These are phyloP conservation scores for Chymomyza procnemis DNA, from an alignment of 2,888 invertebrate species.

Conservation along the genomic window DNA sequence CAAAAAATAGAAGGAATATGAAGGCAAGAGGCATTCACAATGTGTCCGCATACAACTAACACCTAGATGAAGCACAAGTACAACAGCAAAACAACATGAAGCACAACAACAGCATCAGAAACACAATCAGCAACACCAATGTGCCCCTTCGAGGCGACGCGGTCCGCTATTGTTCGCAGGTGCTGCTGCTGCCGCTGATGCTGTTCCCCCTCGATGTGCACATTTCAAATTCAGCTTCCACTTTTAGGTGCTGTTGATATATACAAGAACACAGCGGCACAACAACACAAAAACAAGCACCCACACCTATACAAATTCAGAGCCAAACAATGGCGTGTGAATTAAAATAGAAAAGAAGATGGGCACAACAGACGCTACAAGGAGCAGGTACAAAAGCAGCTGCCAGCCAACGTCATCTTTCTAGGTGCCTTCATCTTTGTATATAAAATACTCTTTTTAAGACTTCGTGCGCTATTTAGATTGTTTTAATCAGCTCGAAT, in stretches of 20 bases:
- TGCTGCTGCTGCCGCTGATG: conserved; percentile 43
- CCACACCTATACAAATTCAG: conserved; percentile 11
- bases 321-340: conserved; percentile 67
- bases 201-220: conserved; percentile 30
- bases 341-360: conserved; percentile 63
- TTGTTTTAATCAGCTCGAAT: too few species aligned
- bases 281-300: conserved; percentile 19
- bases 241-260: conserved; percentile 59
- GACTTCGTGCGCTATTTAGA: too few species aligned
- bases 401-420: conserved; percentile 50
- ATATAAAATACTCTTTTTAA: neutral
- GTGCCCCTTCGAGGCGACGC: neutral
- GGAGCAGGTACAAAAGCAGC: conserved; percentile 1
- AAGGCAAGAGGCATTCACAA: conserved; percentile 1
- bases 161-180: conserved; percentile 65
- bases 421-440: conserved; percentile 48
- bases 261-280: conserved; percentile 28
- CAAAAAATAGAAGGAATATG: conserved; percentile 6
- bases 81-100: conserved; percentile 30
- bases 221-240: conserved; percentile 72
- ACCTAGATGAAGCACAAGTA: conserved; percentile 18
- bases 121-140: conserved; percentile 56
- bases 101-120: conserved; percentile 20
- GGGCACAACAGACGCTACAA: conserved; percentile 19
- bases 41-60: conserved; percentile 31